Evolutionary conservation across 2,888 invertebrate species (phyloP).

Genomic region (Dorcus parallelipipedus): DNA sequence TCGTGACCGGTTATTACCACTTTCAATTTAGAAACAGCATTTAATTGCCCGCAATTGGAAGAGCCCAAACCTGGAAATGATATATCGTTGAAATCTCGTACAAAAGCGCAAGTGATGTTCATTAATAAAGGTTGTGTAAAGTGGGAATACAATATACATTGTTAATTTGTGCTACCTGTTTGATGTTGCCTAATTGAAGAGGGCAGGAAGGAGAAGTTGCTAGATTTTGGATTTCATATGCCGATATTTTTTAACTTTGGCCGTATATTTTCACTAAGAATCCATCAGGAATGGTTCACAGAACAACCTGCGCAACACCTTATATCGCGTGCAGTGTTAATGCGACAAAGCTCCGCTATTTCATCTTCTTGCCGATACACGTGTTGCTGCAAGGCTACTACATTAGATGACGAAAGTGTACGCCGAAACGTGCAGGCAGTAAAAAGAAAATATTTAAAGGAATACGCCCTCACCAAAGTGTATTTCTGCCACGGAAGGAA

Average conservation of each 20-base stretch:
- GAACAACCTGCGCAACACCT: slow-evolving; percentile 21
- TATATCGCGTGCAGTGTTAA: slow-evolving; percentile 28
- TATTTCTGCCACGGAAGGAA: slow-evolving; percentile 44
- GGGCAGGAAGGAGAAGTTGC: too few species aligned
- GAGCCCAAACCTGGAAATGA: too few species aligned
- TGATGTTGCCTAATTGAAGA: too few species aligned
- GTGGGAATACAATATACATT: too few species aligned
- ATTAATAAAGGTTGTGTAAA: too few species aligned
- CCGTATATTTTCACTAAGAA: slow-evolving; percentile 1
- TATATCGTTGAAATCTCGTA: too few species aligned
- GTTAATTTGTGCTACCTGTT: too few species aligned
- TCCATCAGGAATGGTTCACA: slow-evolving; percentile 22
- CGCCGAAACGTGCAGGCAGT: slow-evolving; percentile 37
- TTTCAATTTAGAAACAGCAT: too few species aligned
- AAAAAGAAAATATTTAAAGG: slow-evolving; percentile 40
- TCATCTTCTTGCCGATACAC: slow-evolving; percentile 26
- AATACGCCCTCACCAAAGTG: slow-evolving; percentile 26
- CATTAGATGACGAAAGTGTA: slow-evolving; percentile 49
- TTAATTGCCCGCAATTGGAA: too few species aligned
- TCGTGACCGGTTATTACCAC: too few species aligned
- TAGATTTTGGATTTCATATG: slow-evolving; percentile 9
- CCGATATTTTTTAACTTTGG: slow-evolving; percentile 10
- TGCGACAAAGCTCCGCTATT: slow-evolving; percentile 31
- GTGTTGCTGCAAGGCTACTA: slow-evolving; percentile 34
- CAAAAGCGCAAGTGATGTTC: too few species aligned